These are phyloP conservation scores for Palythoa grandis DNA, from an alignment of 92 coral and sea anemone genomes.

Conservation along the genomic window DNA sequence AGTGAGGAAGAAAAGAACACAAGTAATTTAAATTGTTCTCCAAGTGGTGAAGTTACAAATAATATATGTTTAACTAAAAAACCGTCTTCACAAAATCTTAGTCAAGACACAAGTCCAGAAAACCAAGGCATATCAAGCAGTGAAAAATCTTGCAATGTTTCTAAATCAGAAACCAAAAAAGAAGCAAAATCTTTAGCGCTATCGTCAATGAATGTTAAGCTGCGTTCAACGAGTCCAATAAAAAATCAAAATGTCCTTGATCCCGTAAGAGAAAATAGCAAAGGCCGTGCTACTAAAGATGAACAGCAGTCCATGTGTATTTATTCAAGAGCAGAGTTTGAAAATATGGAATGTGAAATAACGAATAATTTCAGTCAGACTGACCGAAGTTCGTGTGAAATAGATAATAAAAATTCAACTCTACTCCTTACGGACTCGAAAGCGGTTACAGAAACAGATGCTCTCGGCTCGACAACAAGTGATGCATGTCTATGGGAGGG, in stretches of 20 bases:
- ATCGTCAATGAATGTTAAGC: neutral
- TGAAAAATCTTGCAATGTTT: neutral
- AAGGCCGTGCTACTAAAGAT: neutral
- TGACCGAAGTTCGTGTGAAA: neutral
- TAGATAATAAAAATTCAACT: neutral
- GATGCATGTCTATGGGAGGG: neutral
- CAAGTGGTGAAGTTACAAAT: neutral
- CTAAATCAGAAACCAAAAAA: neutral
- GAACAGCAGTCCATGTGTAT: neutral
- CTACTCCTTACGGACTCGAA: neutral
- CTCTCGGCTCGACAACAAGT: neutral
- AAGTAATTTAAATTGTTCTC: neutral
- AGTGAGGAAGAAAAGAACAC: neutral
- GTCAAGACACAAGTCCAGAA: neutral
- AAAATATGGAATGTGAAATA: slow-evolving; percentile 15
- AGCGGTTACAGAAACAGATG: neutral
- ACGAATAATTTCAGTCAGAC: neutral
- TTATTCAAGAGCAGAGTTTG: neutral
- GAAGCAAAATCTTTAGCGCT: neutral
- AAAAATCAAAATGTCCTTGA: neutral
- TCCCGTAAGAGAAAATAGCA: neutral
- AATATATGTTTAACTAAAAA: neutral
- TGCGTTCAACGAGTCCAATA: neutral
- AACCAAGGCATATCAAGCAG: neutral
- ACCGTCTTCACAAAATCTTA: neutral